Base-by-base conservation (phyloP, 2,888 invertebrate species). In the Lasioglossum morio region DNA sequence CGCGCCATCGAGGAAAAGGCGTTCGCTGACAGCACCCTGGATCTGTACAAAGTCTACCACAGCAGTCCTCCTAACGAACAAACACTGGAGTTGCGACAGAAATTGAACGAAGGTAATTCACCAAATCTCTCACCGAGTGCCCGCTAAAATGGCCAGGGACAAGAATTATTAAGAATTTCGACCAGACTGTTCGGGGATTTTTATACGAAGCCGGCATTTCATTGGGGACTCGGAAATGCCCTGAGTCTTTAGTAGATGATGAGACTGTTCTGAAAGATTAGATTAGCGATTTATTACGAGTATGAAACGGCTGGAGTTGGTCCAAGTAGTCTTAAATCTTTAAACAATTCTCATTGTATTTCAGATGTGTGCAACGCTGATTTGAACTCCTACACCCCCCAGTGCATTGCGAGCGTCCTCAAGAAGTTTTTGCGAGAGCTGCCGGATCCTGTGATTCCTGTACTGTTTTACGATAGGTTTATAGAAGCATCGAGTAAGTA, bases 381-480 rank as follows among this genome's bases (percentile, higher is more conserved):
- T 91, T 93, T 96, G 81, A 94, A 92, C 86, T 94, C 95, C 19
- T 96, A 96, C 92, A 96, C 96, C 69, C 95, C 96, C 23, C 95
- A 96, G 85, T 96, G 96, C 90, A 96, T 97, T 88, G 96, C 96
- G 37, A 96, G 96, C 88, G 96, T 97, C 76, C 95, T 98, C 83
- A 97, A 98, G 93, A 97, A 97, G 93, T 98, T 97, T 94, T 95
- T 98, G 69, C 95, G 97, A 73, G 97, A 98, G 93, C 95, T 98
- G 87, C 97, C 97, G 0, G 97, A 98, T 94, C 97, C 98, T 7
- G 96, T 98, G 78, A 97, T 98, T 89, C 98, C 97, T 40, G 97
- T 97, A 57, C 96, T 96, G 93, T 97, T 96, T 96, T 98, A 98
- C 94, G 97, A 97, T 90, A 96, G 96, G 89, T 97, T 98, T 94